A percentile compares a stretch with the other conserved stretches of the same genome.
Evolutionary conservation across 2,113 vertebrate species (phyloP).

Genomic region (Tragelaphus buxtoni): DNA sequence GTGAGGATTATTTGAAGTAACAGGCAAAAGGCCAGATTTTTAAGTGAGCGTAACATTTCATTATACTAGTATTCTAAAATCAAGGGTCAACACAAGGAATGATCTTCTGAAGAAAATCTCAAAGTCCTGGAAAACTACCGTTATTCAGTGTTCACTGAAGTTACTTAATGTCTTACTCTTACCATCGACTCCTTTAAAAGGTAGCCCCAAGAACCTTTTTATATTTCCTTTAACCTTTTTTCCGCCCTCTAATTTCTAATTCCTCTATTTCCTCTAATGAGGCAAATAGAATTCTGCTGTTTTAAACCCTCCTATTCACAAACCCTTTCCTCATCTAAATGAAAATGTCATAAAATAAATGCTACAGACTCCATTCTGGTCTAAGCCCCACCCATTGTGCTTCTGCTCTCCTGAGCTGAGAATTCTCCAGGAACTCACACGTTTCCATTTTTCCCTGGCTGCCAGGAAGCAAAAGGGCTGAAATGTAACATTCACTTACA

Average conservation of each 20-base stretch:
- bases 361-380: neutral
- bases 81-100: neutral
- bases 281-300: neutral
- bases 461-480: neutral
- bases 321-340: neutral
- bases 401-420: neutral
- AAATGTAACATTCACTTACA: neutral
- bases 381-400: neutral
- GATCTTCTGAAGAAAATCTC: neutral
- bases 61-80: neutral
- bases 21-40: neutral
- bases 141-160: neutral
- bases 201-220: neutral
- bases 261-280: neutral
- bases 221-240: neutral
- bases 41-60: neutral
- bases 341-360: neutral
- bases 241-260: neutral
- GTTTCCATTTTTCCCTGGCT: neutral
- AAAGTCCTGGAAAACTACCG: neutral
- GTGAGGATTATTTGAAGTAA: neutral
- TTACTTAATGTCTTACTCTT: neutral
- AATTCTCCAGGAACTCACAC: neutral
- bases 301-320: neutral
- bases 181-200: neutral